Evolutionary conservation across 2,888 invertebrate species (phyloP), one percentile per base, ranked within the genome.

Genomic region (Lapara coniferarum): DNA sequence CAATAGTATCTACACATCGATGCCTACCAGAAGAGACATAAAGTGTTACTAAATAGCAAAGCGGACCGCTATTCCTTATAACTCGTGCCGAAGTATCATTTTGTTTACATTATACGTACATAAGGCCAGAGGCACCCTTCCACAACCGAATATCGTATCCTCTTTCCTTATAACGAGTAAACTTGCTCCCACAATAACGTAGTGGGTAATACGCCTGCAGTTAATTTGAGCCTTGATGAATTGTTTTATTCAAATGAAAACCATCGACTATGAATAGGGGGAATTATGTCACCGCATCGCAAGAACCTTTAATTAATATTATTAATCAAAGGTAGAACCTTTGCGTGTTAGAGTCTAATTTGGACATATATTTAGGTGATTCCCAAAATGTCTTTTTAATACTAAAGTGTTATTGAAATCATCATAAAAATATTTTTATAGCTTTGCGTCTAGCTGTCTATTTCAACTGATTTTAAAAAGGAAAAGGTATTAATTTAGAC

Each of bases 161-260:
- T 81, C 82, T 87, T 85, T 83, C 83, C 76, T 75, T 78, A 77
- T 81, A 82, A 78, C 77, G 78, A 84, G 81, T 83, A 81, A 84
- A 85, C 84, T 83, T 79, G 80, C 73, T 71, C 76, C 77, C 69
- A 76, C 75, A 81, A 72, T 76, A 77, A 82, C 79, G 80, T 82
- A 75, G 73, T 52, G 74, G 79, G 82, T 77, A 77, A 80, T 81
- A 79, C 78, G 77, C 77, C 78, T 80, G 78, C 71, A 78, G 81
- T 79, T 81, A 75, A 80, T 84, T 78, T 79, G 77, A 81, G 76
- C 71, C 79, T 78, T 79, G 80, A 81, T 83, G 77, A 81, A 81
- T 78, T 78, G 77, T 77, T 75, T 81, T 78, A 78, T 66, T 66
- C 25, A 52, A 66, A 66, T 49, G 19, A 44, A n/a, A 10, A 52